These are phyloP conservation scores for Perca flavescens DNA, from an alignment of 2,113 vertebrate species.

Conservation along the genomic window DNA sequence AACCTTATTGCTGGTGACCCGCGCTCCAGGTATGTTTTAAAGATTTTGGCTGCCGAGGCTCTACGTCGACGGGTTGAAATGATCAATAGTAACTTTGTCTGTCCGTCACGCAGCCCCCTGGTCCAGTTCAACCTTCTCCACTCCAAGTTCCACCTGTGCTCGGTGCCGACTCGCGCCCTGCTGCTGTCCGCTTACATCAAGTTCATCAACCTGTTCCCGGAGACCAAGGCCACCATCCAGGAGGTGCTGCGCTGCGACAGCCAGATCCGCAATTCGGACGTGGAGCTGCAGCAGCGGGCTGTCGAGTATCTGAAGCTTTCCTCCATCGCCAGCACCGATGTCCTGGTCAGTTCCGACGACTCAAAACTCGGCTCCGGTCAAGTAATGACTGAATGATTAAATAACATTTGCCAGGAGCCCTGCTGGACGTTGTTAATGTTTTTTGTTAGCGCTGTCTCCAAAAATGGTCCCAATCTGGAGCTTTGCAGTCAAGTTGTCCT, in stretches of 20 bases:
- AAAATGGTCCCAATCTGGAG: background rate
- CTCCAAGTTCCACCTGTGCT: conserved; percentile 95
- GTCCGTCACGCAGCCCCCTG: conserved; percentile 82
- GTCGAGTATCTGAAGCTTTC: conserved; percentile 95
- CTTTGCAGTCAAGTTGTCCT: background rate
- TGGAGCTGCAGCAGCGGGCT: conserved; percentile 93
- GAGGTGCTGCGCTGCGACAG: conserved; percentile 93
- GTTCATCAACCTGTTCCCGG: conserved; percentile 95
- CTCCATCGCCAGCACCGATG: conserved; percentile 93
- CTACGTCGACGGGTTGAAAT: background rate
- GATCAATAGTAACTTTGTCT: background rate
- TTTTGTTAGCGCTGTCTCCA: background rate
- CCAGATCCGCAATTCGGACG: conserved; percentile 93
- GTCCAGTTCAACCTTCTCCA: conserved; percentile 95
- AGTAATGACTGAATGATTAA: background rate
- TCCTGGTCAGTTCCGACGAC: conserved; percentile 86
- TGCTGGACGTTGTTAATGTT: background rate
- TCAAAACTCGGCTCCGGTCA: background rate
- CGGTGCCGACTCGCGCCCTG: conserved; percentile 90
- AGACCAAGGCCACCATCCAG: conserved; percentile 95
- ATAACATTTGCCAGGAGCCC: background rate
- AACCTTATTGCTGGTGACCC: conserved; percentile 95
- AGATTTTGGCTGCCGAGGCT: background rate
- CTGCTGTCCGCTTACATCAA: conserved; percentile 95
- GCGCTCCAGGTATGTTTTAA: conserved; percentile 89